Evolutionary conservation across 1,140 invertebrate genomes (phyloP).

Genomic region (Drosophila paulistorum): DNA sequence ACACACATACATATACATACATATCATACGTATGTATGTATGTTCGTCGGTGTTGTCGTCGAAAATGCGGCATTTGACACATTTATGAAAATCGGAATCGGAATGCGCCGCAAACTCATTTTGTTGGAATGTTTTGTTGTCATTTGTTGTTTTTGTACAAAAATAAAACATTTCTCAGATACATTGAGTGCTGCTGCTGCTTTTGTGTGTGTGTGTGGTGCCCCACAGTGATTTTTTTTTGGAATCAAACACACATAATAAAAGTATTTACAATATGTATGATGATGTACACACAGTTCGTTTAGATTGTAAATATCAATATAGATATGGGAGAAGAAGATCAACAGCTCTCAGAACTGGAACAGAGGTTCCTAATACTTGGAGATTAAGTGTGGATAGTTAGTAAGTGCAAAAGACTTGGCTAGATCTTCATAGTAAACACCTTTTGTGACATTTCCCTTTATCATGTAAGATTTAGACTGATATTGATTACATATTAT

Average conservation of each 20-base stretch:
- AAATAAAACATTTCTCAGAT: slow-evolving; percentile 53
- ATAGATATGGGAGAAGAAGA: too few species aligned
- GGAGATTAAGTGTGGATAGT: too few species aligned
- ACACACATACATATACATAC: neutral
- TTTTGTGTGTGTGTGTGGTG: slow-evolving; percentile 4
- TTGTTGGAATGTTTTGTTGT: slow-evolving; percentile 77
- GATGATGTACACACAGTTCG: neutral
- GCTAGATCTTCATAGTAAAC: too few species aligned
- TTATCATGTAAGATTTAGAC: too few species aligned
- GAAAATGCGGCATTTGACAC: slow-evolving; percentile 80
- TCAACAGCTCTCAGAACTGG: neutral
- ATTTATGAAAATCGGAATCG: slow-evolving; percentile 79
- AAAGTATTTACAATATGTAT: neutral
- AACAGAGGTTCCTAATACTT: neutral
- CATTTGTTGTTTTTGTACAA: slow-evolving; percentile 43
- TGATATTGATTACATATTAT: too few species aligned
- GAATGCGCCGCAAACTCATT: slow-evolving; percentile 77
- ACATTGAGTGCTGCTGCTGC: slow-evolving; percentile 25
- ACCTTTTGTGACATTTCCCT: too few species aligned
- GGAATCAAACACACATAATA: slow-evolving; percentile 11
- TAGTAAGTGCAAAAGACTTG: too few species aligned
- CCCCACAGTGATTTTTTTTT: slow-evolving; percentile 23
- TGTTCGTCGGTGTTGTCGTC: slow-evolving; percentile 39
- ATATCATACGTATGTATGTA: slow-evolving; percentile 9
- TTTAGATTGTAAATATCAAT: neutral